Conservation (phyloP, 1,140 invertebrate genomes). For the Ceratosolen fusciceps region DNA sequence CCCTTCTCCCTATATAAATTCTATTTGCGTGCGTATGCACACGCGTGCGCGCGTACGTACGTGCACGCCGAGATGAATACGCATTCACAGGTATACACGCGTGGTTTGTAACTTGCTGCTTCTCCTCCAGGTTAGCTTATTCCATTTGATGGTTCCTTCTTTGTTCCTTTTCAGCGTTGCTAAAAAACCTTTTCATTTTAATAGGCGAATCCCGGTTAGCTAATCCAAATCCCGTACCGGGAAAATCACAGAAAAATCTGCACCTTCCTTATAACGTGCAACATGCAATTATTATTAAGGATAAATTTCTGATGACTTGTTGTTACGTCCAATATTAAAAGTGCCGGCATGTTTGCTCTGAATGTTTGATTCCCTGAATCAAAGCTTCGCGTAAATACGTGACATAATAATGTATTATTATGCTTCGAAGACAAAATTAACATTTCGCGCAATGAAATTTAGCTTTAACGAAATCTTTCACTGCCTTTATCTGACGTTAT, state of each 20-base stretch:
- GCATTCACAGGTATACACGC: neutral
- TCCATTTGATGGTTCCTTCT: neutral
- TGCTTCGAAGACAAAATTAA: neutral
- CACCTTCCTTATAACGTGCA: neutral
- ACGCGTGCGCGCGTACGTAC: neutral
- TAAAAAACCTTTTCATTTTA: constrained; percentile 8
- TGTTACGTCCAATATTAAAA: neutral
- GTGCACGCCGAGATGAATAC: neutral
- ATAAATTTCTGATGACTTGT: neutral
- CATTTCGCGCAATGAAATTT: too few relatives aligned
- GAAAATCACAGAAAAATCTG: neutral
- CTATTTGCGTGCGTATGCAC: neutral
- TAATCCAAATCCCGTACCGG: neutral
- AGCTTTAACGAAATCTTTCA: neutral
- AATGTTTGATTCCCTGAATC: neutral
- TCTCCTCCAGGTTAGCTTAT: neutral
- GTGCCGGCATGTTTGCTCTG: neutral
- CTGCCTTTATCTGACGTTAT: neutral
- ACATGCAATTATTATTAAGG: neutral
- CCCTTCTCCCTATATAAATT: constrained; percentile 15
- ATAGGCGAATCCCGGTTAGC: neutral
- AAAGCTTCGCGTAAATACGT: neutral
- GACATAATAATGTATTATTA: constrained; percentile 6
- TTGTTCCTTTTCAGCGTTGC: neutral
- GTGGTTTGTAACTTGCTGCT: neutral